Percentiles rank a stretch among this genome's conserved stretches.
phyloP scores from a whole-genome alignment of 2,888 invertebrate species.

The Netelia virgata region DNA sequence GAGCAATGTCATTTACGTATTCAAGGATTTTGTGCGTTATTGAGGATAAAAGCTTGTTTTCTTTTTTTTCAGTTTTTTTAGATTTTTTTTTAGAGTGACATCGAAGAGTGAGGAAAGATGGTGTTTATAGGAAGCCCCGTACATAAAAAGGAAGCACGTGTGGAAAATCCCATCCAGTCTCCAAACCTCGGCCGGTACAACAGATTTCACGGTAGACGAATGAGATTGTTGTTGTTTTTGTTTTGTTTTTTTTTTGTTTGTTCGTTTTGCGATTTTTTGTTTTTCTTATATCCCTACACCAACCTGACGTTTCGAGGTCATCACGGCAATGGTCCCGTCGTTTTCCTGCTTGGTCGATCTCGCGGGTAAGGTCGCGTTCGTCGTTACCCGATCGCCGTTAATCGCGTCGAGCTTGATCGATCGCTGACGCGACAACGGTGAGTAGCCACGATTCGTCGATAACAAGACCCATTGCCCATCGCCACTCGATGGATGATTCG shows the following conservation, averaged over 20 bases:
- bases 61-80: slow-evolving; percentile 17
- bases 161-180: slow-evolving; percentile 52
- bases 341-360: slow-evolving; percentile 60
- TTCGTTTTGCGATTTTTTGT: slow-evolving; percentile 11
- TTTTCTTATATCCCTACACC: slow-evolving; percentile 73
- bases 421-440: slow-evolving; percentile 81
- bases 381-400: slow-evolving; percentile 68
- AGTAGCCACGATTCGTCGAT: slow-evolving; percentile 92
- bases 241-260: slow-evolving; percentile 50
- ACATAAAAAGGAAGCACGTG: slow-evolving; percentile 23
- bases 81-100: slow-evolving; percentile 37
- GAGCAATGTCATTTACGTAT: slow-evolving; percentile 85
- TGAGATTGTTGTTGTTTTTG: slow-evolving; percentile 33
- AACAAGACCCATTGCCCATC: slow-evolving; percentile 92
- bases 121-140: slow-evolving; percentile 17
- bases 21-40: slow-evolving; percentile 46
- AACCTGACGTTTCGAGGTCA: slow-evolving; percentile 84
- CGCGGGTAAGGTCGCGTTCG: slow-evolving; percentile 51
- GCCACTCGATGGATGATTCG: slow-evolving; percentile 88
- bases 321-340: slow-evolving; percentile 75
- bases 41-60: background rate
- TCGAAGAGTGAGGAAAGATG: slow-evolving; percentile 46
- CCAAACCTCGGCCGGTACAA: slow-evolving; percentile 49
- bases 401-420: slow-evolving; percentile 82
- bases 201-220: slow-evolving; percentile 46